Evolutionary conservation across 2,797 vertebrate species (phyloP).

Genomic region (Gambusia yucatana): DNA sequence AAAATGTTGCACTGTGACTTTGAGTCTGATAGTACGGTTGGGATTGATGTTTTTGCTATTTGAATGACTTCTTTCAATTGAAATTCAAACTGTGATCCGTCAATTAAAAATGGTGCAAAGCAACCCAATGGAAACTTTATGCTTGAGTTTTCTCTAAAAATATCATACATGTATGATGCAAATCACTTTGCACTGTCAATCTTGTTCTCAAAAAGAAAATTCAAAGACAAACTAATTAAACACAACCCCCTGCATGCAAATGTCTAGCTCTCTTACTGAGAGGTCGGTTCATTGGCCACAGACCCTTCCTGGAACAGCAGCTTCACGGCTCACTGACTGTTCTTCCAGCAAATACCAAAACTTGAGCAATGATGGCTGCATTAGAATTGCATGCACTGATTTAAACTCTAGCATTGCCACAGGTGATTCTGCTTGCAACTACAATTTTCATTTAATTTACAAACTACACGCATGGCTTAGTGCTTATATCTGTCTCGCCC

Average conservation of each 20-base stretch:
- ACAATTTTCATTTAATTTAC: background rate
- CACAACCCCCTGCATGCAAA: conserved; percentile 7
- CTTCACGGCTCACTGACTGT: background rate
- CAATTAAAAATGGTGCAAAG: background rate
- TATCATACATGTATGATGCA: background rate
- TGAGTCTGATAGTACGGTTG: background rate
- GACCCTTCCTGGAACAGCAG: conserved; percentile 33
- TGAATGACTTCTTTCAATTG: background rate
- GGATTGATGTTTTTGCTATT: background rate
- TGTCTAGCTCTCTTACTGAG: conserved; percentile 8
- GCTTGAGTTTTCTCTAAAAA: background rate
- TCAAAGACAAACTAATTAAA: conserved; percentile 19
- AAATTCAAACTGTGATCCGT: background rate
- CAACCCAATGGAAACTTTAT: background rate
- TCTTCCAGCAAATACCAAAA: conserved; percentile 6
- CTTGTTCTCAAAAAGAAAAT: background rate
- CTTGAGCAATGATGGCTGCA: conserved; percentile 8
- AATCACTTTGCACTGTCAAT: conserved; percentile 1
- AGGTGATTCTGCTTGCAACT: background rate
- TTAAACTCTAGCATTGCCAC: conserved; percentile 6
- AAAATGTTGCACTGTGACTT: background rate
- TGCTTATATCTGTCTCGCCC: background rate
- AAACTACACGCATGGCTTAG: background rate
- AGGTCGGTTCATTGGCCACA: conserved; percentile 14
- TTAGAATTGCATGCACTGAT: conserved; percentile 2